Evolutionary conservation across 2,113 vertebrate species (phyloP), one percentile per base, ranked within the genome.

Genomic region (Periophthalmus modestus): DNA sequence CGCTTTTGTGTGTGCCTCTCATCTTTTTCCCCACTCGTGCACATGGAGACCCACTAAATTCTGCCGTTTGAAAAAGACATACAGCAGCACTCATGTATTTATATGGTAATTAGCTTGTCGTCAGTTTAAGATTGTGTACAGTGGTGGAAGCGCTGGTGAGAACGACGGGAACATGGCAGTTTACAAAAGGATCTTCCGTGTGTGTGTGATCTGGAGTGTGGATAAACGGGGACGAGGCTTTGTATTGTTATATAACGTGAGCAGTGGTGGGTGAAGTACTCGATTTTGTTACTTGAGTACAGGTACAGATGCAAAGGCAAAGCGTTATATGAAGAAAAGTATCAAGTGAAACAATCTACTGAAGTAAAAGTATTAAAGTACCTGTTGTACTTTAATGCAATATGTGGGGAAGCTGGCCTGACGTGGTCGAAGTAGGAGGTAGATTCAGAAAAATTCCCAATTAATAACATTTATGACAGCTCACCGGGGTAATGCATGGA

Each of bases 21-120:
- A 76, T 87, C 77, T 83, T 79, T 74, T 70, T 50, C 74, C 79
- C 72, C 69, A 76, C 70, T 79, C 59, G 59, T 75, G 81, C 77
- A 33, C 61, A 83, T 63, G 75, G 69, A 78, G 69, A 66, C 72
- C 80, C 63, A 79, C n/a, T 72, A 54, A 73, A 80, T 77, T 62
- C 66, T 69, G 71, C 23, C 23, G 6, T 50, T 73, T 77, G 69
- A 81, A 72, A 74, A 68, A 74, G 62, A 82, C 69, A 57, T 78
- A 46, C 69, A 87, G 83, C 65, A 68, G 5, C 63, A 79, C 74
- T 28, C 47, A 68, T 74, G 46, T 11, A 43, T 66, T 66, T 67
- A 67, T 43, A 47, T 65, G 62, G 34, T 65, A 36, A 65, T 65
- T 65, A 13, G 11, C 21, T 46, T 13, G 15, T 24, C 11, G n/a